Evolutionary conservation across 2,888 invertebrate species (phyloP).

Genomic region (Drosophila mimica): DNA sequence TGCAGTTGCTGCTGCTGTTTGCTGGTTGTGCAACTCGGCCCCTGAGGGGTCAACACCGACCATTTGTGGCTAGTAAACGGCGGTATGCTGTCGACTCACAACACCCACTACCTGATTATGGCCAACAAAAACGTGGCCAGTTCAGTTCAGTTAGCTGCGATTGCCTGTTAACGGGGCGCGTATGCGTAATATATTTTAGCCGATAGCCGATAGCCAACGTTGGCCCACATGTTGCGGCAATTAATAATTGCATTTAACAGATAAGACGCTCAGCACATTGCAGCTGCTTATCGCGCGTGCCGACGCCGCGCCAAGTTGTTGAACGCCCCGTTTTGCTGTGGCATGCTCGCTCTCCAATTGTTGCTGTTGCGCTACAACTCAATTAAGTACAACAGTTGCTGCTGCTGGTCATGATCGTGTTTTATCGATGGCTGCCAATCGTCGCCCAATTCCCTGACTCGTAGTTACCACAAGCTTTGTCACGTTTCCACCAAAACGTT

Average conservation of each 20-base stretch:
- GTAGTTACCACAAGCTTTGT: conserved; percentile 48
- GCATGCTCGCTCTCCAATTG: conserved; percentile 23
- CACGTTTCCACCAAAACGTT: conserved; percentile 43
- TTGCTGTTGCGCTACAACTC: conserved; percentile 41
- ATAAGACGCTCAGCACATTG: conserved; percentile 46
- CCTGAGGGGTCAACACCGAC: conserved; percentile 69
- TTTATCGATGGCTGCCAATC: conserved; percentile 66
- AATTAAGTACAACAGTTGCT: conserved; percentile 49
- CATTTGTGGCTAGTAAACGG: conserved; percentile 52
- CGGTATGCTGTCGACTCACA: conserved; percentile 18
- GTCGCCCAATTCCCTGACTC: conserved; percentile 43
- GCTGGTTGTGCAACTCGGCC: conserved; percentile 52
- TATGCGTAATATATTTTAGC: conserved; percentile 43
- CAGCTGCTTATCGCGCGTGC: conserved; percentile 59
- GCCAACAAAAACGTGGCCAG: conserved; percentile 5
- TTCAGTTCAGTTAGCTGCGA: background rate
- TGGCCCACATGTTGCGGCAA: conserved; percentile 62
- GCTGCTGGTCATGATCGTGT: conserved; percentile 66
- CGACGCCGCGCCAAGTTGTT: conserved; percentile 36
- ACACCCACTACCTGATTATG: conserved; percentile 51
- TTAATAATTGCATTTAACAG: conserved; percentile 69
- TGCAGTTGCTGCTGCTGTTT: conserved; percentile 20
- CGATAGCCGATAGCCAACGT: background rate
- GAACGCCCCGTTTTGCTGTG: conserved; percentile 39
- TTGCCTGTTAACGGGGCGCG: conserved; percentile 29